Conservation (phyloP, 1,140 invertebrate species). For the Venustaconcha ellipsiformis region DNA sequence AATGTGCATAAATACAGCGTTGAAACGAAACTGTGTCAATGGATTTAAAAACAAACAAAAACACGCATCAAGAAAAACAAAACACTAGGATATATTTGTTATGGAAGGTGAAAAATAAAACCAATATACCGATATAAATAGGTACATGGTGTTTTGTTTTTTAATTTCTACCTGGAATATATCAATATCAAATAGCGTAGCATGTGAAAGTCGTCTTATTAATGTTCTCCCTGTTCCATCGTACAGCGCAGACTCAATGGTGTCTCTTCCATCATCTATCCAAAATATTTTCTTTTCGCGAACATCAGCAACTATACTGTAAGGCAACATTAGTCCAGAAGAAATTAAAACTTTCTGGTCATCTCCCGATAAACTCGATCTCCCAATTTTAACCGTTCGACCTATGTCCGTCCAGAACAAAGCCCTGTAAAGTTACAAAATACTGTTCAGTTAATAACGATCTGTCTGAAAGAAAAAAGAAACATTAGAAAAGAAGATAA, state of each 20-base stretch:
- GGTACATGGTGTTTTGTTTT: too few species aligned
- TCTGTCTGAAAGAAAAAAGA: too few species aligned
- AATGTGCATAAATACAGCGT: too few species aligned
- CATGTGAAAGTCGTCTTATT: not conserved
- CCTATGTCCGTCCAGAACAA: conserved; percentile 21
- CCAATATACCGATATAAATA: too few species aligned
- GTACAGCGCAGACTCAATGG: not conserved
- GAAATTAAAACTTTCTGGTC: conserved; percentile 3
- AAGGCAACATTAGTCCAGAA: not conserved
- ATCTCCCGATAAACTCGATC: not conserved
- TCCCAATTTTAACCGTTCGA: conserved; percentile 7
- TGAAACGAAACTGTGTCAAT: too few species aligned
- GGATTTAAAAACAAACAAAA: too few species aligned
- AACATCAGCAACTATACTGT: conserved; percentile 5
- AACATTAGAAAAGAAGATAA: too few species aligned
- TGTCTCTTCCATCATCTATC: not conserved
- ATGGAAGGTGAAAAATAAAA: too few species aligned
- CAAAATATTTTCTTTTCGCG: conserved; percentile 8
- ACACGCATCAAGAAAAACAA: too few species aligned
- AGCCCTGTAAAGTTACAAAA: not conserved
- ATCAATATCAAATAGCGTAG: conserved; percentile 6
- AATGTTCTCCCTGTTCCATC: not conserved
- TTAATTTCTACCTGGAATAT: not conserved
- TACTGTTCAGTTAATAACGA: too few species aligned
- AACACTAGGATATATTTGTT: too few species aligned